Evolutionary conservation across 1,140 invertebrate species (phyloP).

Genomic region (Panagrolaimus sp.): DNA sequence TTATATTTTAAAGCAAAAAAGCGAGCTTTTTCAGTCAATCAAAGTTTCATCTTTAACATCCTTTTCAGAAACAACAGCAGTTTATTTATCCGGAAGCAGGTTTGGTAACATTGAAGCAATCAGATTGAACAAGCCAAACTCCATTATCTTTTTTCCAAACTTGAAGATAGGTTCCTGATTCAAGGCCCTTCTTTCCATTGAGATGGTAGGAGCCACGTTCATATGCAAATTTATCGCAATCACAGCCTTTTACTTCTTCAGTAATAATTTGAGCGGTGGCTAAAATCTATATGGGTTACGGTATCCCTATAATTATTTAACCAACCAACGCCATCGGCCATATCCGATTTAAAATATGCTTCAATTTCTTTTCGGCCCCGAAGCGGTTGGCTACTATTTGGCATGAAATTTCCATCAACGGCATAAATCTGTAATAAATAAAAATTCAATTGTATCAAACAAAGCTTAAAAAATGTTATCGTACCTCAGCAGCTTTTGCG

Average conservation of each 20-base stretch:
- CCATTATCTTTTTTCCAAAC: constrained; percentile 50
- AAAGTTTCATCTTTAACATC: too few species aligned
- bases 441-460: neutral
- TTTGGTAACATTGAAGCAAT: constrained; percentile 52
- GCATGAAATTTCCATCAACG: constrained; percentile 48
- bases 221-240: constrained; percentile 45
- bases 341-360: constrained; percentile 44
- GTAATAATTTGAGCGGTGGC: constrained; percentile 38
- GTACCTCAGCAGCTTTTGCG: constrained; percentile 27
- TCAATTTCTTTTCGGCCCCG: constrained; percentile 43
- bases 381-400: constrained; percentile 37
- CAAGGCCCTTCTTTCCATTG: constrained; percentile 37
- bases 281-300: too few species aligned
- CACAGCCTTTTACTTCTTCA: constrained; percentile 44
- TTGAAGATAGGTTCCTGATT: constrained; percentile 45
- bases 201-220: constrained; percentile 45
- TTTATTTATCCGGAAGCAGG: constrained; percentile 18
- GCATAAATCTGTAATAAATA: constrained; percentile 35
- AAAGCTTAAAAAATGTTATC: neutral
- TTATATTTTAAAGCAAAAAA: too few species aligned
- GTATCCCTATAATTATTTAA: too few species aligned
- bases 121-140: constrained; percentile 45
- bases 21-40: too few species aligned
- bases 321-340: constrained; percentile 42
- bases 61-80: too few species aligned